A percentile compares a stretch with the other conserved stretches of the same genome.
Conservation (phyloP, 2,113 vertebrate genomes). For the Nesogale talazaci region DNA sequence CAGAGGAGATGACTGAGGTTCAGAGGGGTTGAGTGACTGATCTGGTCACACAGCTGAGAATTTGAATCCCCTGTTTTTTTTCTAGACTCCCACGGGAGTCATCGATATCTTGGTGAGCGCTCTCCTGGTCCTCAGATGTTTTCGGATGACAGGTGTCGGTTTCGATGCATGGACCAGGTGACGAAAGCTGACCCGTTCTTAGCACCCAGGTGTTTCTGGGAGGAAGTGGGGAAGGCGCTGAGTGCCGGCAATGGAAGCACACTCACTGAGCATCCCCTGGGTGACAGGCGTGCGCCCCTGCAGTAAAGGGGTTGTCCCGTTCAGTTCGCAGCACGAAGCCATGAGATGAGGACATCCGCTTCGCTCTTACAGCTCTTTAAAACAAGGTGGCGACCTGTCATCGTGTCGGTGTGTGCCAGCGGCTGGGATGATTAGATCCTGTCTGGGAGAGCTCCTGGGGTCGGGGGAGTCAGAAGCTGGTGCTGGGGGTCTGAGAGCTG, state of each 20-base stretch:
- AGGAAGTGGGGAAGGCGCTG: background rate
- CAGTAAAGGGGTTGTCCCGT: fast-evolving
- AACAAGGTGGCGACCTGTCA: background rate
- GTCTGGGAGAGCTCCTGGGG: fast-evolving
- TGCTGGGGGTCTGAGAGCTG: background rate
- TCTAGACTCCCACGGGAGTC: background rate
- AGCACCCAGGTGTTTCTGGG: background rate
- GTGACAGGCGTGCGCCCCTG: background rate
- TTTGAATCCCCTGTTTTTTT: background rate
- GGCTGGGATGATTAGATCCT: background rate
- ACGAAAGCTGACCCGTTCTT: background rate
- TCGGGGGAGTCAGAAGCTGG: background rate
- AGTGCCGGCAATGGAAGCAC: background rate
- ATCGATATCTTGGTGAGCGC: background rate
- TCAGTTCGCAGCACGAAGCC: background rate
- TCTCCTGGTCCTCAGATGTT: background rate
- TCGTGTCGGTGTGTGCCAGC: background rate
- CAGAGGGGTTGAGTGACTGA: background rate
- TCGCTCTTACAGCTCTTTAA: background rate
- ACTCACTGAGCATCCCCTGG: background rate
- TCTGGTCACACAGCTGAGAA: background rate
- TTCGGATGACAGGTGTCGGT: background rate
- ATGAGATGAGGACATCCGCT: background rate
- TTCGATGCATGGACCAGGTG: background rate
- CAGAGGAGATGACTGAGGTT: background rate